A percentile compares a stretch with the other conserved stretches of the same genome.
phyloP scores from a whole-genome alignment of 2,797 vertebrate genomes.

The Gobio occitaniae region DNA sequence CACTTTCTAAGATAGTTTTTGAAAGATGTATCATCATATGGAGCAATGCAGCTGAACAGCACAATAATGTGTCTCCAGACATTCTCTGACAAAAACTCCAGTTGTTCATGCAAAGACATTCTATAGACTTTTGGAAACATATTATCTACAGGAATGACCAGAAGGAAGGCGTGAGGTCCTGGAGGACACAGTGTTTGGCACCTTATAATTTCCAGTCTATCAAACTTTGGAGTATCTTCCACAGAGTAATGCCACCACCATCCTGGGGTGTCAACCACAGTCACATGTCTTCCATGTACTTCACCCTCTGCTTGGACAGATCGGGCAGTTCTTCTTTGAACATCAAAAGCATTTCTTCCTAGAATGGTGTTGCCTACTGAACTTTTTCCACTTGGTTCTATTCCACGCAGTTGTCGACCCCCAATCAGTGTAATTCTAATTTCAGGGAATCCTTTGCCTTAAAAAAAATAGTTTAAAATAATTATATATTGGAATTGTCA shows the following conservation, averaged over 20 bases:
- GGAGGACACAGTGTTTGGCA: conserved; percentile 61
- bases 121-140: not conserved
- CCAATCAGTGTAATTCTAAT: conserved; percentile 65
- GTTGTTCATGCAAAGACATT: conserved; percentile 55
- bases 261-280: conserved; percentile 66
- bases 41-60: conserved; percentile 50
- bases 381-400: conserved; percentile 54
- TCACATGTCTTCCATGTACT: conserved; percentile 52
- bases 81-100: conserved; percentile 43
- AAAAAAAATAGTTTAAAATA: not conserved
- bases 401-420: conserved; percentile 41
- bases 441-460: conserved; percentile 37
- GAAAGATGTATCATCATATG: not conserved
- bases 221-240: conserved; percentile 62
- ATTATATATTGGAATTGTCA: not conserved
- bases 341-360: conserved; percentile 59
- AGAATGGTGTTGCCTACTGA: conserved; percentile 64
- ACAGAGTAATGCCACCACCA: conserved; percentile 64
- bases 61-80: conserved; percentile 58
- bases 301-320: conserved; percentile 53
- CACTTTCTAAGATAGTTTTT: not conserved
- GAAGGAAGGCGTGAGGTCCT: conserved; percentile 63
- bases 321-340: conserved; percentile 60
- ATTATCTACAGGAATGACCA: conserved; percentile 52
- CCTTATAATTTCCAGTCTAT: conserved; percentile 60